Evolutionary conservation across 1,140 invertebrate species (phyloP), one percentile per base, ranked within the genome.

Genomic region (Papilio machaon): DNA sequence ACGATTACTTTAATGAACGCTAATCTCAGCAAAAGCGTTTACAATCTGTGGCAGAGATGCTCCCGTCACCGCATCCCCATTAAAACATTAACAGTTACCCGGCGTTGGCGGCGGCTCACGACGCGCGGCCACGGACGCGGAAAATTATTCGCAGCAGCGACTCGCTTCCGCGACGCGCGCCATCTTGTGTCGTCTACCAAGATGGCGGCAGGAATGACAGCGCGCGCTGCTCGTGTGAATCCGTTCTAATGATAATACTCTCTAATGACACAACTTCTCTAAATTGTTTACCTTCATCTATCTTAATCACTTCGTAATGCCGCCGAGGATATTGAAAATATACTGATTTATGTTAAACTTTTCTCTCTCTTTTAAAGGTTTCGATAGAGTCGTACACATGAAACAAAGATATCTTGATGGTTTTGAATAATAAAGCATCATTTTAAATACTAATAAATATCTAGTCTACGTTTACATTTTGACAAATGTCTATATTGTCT

Each of bases 111-210:
- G 38, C 17, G n/a, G 54, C 54, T 58, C 54, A 19, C 54, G 54
- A n/a, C 87, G 85, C 80, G 83, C 80, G 84, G 58, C 82, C 89
- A 91, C 85, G 88, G 90, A 90, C 88, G 90, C 87, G 90, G 90
- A 91, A 91, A 90, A 91, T 91, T 88, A 90, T 89, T 89, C 88
- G 84, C 82, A 30, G 73, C 54, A 38, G 85, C 82, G 85, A 81
- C 79, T 46, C 84, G 88, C 89, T 89, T 89, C 88, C 88, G 88
- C 82, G 76, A 80, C 77, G 19, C 60, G 60, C 83, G 83, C 83
- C 80, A 84, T 84, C 86, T 85, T 84, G 78, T 49, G 47, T 13
- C 73, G 80, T 81, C 81, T 73, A 43, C 73, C 46, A 52, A 76
- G 47, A 76, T 76, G 74, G 74, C 74, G 19, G n/a, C 0, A 4